Evolutionary conservation across 2,888 invertebrate genomes (phyloP).

Genomic region (Pseudeuparius sepicola): DNA sequence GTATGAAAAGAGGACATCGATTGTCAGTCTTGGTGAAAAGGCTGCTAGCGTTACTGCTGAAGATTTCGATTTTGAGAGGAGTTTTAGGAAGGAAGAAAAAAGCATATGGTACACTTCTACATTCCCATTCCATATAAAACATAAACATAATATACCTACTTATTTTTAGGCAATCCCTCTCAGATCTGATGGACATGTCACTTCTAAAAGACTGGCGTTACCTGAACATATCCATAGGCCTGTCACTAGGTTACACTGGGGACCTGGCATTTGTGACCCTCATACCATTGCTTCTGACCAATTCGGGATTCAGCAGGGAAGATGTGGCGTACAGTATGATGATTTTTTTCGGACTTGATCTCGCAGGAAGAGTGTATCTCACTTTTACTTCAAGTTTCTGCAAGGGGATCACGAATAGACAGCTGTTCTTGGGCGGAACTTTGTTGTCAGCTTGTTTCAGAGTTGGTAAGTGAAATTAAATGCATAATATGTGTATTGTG

Average conservation of each 20-base stretch:
- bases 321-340: slow-evolving; percentile 60
- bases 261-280: slow-evolving; percentile 62
- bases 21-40: slow-evolving; percentile 30
- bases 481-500: no score
- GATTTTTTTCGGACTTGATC: slow-evolving; percentile 58
- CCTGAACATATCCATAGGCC: slow-evolving; percentile 59
- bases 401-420: slow-evolving; percentile 51
- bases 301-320: slow-evolving; percentile 45
- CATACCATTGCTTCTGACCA: slow-evolving; percentile 53
- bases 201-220: slow-evolving; percentile 53
- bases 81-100: slow-evolving; percentile 13
- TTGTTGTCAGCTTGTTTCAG: slow-evolving; percentile 56
- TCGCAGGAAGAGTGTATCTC: slow-evolving; percentile 52
- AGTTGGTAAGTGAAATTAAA: slow-evolving; percentile 55
- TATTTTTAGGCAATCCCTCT: slow-evolving; percentile 44
- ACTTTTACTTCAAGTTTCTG: slow-evolving; percentile 53
- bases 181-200: slow-evolving; percentile 51
- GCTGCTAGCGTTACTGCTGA: slow-evolving; percentile 27
- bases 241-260: slow-evolving; percentile 56
- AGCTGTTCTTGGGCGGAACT: slow-evolving; percentile 54
- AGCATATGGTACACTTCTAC: no score
- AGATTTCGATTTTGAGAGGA: no score
- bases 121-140: no score
- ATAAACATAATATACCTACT: no score
- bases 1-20: slow-evolving; percentile 28